A percentile compares a stretch with the other conserved stretches of the same genome.
Evolutionary conservation across 1,140 invertebrate genomes (phyloP).

Genomic region (Eupeodes corollae): DNA sequence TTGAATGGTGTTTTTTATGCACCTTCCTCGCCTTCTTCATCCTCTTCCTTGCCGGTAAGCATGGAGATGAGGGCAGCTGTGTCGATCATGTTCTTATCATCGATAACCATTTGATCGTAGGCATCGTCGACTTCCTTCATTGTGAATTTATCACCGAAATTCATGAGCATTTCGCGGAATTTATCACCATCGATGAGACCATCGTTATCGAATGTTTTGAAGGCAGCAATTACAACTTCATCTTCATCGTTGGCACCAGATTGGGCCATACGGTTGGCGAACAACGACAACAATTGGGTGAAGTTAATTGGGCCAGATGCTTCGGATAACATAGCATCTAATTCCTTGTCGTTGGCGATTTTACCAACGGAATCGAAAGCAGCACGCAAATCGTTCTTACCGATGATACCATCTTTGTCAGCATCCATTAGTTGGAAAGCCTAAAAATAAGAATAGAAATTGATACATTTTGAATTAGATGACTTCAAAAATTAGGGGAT

Average conservation of each 20-base stretch:
- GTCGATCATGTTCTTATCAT: slow-evolving; percentile 86
- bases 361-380: slow-evolving; percentile 92
- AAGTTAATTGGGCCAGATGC: slow-evolving; percentile 90
- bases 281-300: slow-evolving; percentile 84
- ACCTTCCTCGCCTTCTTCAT: slow-evolving; percentile 55
- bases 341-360: slow-evolving; percentile 77
- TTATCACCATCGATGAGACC: slow-evolving; percentile 82
- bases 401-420: slow-evolving; percentile 96
- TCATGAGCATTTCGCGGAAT: slow-evolving; percentile 86
- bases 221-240: slow-evolving; percentile 86
- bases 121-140: slow-evolving; percentile 87
- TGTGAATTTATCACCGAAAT: slow-evolving; percentile 94
- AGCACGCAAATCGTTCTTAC: slow-evolving; percentile 87
- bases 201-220: slow-evolving; percentile 87
- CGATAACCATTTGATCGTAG: slow-evolving; percentile 90
- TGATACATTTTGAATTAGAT: too few species aligned
- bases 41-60: slow-evolving; percentile 70
- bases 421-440: slow-evolving; percentile 97
- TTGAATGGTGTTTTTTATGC: slow-evolving; percentile 17
- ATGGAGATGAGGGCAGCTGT: slow-evolving; percentile 76
- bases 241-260: slow-evolving; percentile 78
- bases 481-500: too few species aligned
- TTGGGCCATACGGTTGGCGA: slow-evolving; percentile 77
- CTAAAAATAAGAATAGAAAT: slow-evolving; percentile 40
- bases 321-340: slow-evolving; percentile 83